Evolutionary conservation across 1,140 invertebrate genomes (phyloP), one percentile per base, ranked within the genome.

Genomic region (Hypothenemus hampei): DNA sequence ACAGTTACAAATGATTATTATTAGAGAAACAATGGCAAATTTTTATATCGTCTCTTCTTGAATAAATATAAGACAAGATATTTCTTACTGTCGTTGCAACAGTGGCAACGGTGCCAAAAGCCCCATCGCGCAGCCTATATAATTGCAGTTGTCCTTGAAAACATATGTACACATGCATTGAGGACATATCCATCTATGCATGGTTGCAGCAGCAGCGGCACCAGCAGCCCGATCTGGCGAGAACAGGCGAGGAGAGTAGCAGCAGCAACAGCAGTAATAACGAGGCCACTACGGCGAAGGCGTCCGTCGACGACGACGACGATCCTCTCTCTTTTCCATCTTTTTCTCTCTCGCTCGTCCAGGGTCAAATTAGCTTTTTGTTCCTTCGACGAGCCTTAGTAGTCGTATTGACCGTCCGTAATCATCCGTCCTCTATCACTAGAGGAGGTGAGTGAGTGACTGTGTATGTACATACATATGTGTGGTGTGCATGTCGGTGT

Each of bases 71-170:
- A n/a, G 6, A 36, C 13, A 13, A 36, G 8, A 18, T n/a, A 36
- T 4, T 6, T 36, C 10, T 36, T 16, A 18, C 13, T 1, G n/a
- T n/a, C n/a, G n/a, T n/a, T n/a, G n/a, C n/a, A 23, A 44, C n/a
- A 16, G 41, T 44, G 41, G 41, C 41, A 26, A 44, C 41, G 29
- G 21, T 36, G 36, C 23, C 20, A 52, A 37, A 41, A 20, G 11
- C n/a, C 19, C 47, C 47, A 49, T 49, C 36, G 54, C 61, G 50
- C 58, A 58, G 58, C 61, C 58, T 54, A 63, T 60, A 63, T 63
- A 63, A 63, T 62, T 58, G 58, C 54, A 39, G 57, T 55, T 60
- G 61, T 63, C 61, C 61, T 63, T 63, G 61, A 60, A 57, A 60
- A 59, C 61, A 60, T 57, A 63, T 60, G 61, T 60, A 63, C 52